Percentiles rank a stretch among this genome's conserved stretches.
These are phyloP conservation scores for Rhegmatorhina hoffmannsi DNA, from an alignment of 2,113 vertebrate genomes.

Conservation along the genomic window DNA sequence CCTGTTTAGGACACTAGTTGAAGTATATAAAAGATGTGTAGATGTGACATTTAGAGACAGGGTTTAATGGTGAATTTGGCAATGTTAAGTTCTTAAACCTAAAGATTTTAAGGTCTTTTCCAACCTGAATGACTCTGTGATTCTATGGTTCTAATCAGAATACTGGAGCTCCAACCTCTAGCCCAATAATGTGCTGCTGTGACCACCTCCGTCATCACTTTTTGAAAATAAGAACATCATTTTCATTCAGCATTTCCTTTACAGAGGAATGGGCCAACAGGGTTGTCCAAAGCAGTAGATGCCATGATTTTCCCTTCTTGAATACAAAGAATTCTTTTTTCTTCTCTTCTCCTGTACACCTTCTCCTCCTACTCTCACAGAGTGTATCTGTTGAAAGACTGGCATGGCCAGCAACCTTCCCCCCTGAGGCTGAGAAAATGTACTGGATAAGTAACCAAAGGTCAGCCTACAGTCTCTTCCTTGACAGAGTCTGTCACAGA, in stretches of 20 bases:
- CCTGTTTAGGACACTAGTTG: background rate
- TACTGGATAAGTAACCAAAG: background rate
- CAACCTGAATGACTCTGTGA: background rate
- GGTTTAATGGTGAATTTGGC: background rate
- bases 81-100: background rate
- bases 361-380: background rate
- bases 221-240: background rate
- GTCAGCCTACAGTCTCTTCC: background rate
- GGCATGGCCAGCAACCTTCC: background rate
- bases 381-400: background rate
- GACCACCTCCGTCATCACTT: background rate
- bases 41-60: background rate
- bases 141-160: background rate
- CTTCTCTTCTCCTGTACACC: background rate
- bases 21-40: background rate
- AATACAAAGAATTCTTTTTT: background rate
- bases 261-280: background rate
- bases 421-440: background rate
- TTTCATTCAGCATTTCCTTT: background rate
- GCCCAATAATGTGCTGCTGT: background rate
- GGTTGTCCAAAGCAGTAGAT: background rate
- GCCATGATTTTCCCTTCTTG: background rate
- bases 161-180: background rate
- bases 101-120: background rate
- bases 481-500: background rate